Evolutionary conservation across 2,113 vertebrate genomes (phyloP).

Genomic region (Rafetus swinhoei): DNA sequence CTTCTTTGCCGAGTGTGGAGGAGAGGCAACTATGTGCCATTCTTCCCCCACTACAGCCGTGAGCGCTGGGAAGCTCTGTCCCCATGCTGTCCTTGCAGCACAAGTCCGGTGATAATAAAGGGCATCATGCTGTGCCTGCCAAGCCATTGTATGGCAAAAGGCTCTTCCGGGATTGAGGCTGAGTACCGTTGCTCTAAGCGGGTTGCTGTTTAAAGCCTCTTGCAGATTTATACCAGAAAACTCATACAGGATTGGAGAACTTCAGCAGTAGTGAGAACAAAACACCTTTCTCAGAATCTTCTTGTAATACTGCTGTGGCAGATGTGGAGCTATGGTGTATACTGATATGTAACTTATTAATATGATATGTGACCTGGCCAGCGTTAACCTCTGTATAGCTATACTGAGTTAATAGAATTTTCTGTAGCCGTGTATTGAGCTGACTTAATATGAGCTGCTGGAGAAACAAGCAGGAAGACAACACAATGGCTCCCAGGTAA

Average conservation of each 20-base stretch:
- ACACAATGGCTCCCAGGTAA: not conserved
- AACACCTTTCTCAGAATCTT: not conserved
- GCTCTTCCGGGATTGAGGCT: not conserved
- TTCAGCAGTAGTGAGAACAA: not conserved
- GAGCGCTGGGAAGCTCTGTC: no score
- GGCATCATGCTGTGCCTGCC: not conserved
- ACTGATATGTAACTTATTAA: not conserved
- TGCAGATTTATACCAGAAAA: not conserved
- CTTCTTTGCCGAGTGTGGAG: no score
- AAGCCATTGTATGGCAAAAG: not conserved
- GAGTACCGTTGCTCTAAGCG: not conserved
- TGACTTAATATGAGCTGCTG: not conserved
- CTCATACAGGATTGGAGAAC: not conserved
- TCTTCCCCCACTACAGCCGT: no score
- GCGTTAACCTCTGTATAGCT: not conserved
- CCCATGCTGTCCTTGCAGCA: not conserved
- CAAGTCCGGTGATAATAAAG: not conserved
- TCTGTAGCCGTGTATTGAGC: not conserved
- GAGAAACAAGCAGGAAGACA: not conserved
- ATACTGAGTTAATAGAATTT: not conserved
- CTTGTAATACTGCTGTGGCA: not conserved
- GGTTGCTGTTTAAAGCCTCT: not conserved
- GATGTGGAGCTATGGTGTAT: not conserved
- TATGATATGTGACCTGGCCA: not conserved
- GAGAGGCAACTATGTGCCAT: no score